phyloP scores from a whole-genome alignment of 2,797 vertebrate genomes.

The Falco berigora region DNA sequence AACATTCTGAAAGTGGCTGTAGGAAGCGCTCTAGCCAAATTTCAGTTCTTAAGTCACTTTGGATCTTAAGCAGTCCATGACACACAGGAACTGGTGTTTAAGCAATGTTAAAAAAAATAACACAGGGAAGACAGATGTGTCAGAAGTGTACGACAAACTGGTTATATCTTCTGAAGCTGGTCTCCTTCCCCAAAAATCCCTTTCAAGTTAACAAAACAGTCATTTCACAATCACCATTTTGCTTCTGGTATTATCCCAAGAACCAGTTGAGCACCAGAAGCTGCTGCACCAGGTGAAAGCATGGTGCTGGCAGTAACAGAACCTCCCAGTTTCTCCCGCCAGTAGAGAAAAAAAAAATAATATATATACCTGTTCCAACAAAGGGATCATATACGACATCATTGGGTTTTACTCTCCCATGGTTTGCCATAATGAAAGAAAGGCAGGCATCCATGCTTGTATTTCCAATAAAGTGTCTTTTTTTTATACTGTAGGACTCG shows the following conservation, averaged over 20 bases:
- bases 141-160: background rate
- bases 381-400: slow-evolving; percentile 96
- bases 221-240: background rate
- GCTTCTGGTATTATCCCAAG: background rate
- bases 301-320: background rate
- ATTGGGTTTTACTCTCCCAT: slow-evolving; percentile 87
- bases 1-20: background rate
- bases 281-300: rapidly evolving
- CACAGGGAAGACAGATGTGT: background rate
- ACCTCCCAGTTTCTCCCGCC: background rate
- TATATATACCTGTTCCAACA: slow-evolving; percentile 89
- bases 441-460: slow-evolving; percentile 98
- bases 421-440: slow-evolving; percentile 96
- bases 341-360: background rate
- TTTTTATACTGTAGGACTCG: slow-evolving; percentile 95
- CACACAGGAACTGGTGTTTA: background rate
- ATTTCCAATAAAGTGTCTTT: slow-evolving; percentile 95
- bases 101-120: background rate
- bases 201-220: background rate
- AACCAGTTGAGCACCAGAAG: background rate
- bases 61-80: background rate
- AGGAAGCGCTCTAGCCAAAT: background rate
- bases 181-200: background rate
- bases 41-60: background rate
- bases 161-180: background rate